These are phyloP conservation scores for Tapera naevia DNA, from an alignment of 2,797 vertebrate species.

Conservation along the genomic window DNA sequence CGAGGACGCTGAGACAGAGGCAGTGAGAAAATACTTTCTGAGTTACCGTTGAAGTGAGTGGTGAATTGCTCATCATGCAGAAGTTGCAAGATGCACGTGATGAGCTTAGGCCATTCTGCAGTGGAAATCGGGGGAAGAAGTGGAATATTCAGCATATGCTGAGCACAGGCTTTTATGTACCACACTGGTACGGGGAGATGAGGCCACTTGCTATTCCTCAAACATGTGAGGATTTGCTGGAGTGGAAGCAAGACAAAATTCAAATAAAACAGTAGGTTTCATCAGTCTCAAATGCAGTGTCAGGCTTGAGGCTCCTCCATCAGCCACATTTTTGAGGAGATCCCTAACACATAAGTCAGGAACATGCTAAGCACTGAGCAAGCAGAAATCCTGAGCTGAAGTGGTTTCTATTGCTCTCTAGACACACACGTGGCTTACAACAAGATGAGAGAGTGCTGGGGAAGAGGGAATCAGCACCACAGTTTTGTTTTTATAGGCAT, in stretches of 20 bases:
- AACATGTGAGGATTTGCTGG: neutral
- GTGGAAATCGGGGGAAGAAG: neutral
- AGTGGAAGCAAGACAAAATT: neutral
- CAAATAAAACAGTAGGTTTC: neutral
- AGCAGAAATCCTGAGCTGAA: neutral
- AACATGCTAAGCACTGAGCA: neutral
- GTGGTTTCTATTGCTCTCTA: neutral
- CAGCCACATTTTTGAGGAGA: neutral
- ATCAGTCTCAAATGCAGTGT: neutral
- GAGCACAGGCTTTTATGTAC: neutral
- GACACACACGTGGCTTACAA: neutral
- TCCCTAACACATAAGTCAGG: neutral
- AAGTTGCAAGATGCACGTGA: rapidly evolving
- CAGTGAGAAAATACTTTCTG: neutral
- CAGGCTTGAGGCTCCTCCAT: neutral
- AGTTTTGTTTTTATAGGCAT: neutral
- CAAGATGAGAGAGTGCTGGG: neutral
- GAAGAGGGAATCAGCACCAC: neutral
- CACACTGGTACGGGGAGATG: rapidly evolving
- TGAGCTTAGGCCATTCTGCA: neutral
- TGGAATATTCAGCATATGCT: rapidly evolving
- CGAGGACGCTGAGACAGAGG: neutral
- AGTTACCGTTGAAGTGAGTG: neutral
- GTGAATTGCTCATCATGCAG: neutral
- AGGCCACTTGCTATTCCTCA: neutral